Evolutionary conservation across 1,140 invertebrate species (phyloP), one percentile per base, ranked within the genome.

Genomic region (Neoseiulus cucumeris): DNA sequence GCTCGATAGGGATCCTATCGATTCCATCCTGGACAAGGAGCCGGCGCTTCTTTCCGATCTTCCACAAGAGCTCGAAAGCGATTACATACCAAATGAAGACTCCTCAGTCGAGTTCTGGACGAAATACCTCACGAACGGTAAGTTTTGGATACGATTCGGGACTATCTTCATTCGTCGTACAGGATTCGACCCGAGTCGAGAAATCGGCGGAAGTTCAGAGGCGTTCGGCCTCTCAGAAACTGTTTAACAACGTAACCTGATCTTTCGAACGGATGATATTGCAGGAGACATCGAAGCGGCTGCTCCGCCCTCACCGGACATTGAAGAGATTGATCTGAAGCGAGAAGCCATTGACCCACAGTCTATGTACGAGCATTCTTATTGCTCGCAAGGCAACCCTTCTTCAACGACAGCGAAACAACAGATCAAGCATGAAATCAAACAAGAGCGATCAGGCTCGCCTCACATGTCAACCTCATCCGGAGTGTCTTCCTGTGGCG

Each of bases 1-100:
- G 17, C 22, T 59, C 25, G 51, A 59, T 59, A 25, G 51, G 22
- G 51, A 59, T 25, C 51, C 51, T 25, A 59, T 59, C 14, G 51
- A 59, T 20, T 59, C 51, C 51, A 59, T 59, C 22, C 9, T 59
- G 14, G 51, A 59, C 9, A 59, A 59, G 22, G 51, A 59, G 22
- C 51, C 51, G 22, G 25, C 51, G 1, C 51, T 59, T 25, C 51
- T 59, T 25, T 59, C 51, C 25, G 51, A 59, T 59, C 33, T 59
- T 33, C 51, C 51, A 2, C 33, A 25, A 25, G 51, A 59, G 22
- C 22, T 59, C 2, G 51, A 59, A 20, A 59, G 33, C 51, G 51
- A 59, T 20, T 59, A 59, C 22, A 59, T 59, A 29, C 51, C 51
- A 6, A 59, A 59, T 59, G 51, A 59, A 33, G 51, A 59, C 33